Base-by-base conservation (phyloP, 2,797 vertebrate genomes). In the Crax fasciolata region DNA sequence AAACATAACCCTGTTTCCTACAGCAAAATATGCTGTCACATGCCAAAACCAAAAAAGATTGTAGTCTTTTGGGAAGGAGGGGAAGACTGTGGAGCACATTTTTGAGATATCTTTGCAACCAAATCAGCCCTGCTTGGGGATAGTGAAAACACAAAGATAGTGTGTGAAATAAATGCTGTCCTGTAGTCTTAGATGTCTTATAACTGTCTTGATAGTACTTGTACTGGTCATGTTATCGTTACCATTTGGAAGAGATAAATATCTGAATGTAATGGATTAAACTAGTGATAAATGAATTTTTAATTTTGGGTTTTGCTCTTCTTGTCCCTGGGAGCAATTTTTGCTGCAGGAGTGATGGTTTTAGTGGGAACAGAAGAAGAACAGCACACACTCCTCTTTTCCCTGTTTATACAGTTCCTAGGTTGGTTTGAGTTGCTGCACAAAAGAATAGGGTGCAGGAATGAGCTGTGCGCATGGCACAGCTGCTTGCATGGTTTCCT, bases 271-370 rank as follows among this genome's bases (percentile, higher is more conserved):
- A 74, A 62, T 62, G 35, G 77, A 84, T 73, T 75, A 77, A 78
- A 61, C 18, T 12, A 57, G 58, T 66, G 73, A 85, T 83, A 80
- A 84, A 90, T 80, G 65, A 61, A 85, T 87, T 92, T 68, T 61
- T n/a, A 89, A 61, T 62, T 35, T 72, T 19, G n/a, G 48, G 18
- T 30, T 44, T 75, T 70, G 25, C 72, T 89, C 10, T 41, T 66
- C 5, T 63, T 54, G 13, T 46, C 87, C 52, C 66, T 30, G 44
- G 54, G 30, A 68, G 38, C 30, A 58, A 55, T 54, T 89, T 89
- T 61, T 2, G 4, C 35, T 73, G 51, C 27, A 83, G 46, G 39
- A 73, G 17, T 3, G 35, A 39, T 63, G 43, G 16, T 4, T 44
- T 83, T 55, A 39, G 30, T 54, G 38, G 51, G 44, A 70, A 51